Evolutionary conservation across 2,797 vertebrate species (phyloP), one percentile per base, ranked within the genome.

Genomic region (Dipus sagitta): DNA sequence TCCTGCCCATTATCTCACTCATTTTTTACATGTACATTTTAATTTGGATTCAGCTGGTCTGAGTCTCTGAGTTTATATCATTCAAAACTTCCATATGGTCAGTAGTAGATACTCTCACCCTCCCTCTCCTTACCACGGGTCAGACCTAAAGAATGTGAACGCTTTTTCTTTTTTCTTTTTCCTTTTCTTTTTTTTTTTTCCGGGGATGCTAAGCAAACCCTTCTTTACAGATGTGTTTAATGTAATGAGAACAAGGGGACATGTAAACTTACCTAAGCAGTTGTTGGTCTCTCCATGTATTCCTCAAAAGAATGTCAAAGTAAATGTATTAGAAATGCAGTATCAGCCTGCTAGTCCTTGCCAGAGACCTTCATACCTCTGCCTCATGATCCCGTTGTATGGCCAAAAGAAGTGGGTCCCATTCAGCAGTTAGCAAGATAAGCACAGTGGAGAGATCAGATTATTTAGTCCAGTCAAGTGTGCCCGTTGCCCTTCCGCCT

Each of bases 71-170:
- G 95, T 98, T 98, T 98, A 96, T 98, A 98, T 97, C 98, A 97
- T 98, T 97, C 96, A 98, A 97, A 97, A 96, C 95, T 98, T 98
- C 97, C 88, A 0, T 97, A 96, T 98, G 98, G 98, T 98, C 98
- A 98, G 98, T 98, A 98, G 97, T 96, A 96, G 94, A 97, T 96
- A 90, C 97, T 98, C 97, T 98, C 97, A 97, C 97, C 96, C 98
- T 97, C 97, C 96, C 97, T 95, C 64, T 98, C 97, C 97, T 98
- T 97, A 97, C 98, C 98, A 98, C 98, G 98, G 98, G 98, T 98
- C 98, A 99, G 97, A 98, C 99, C 99, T 99, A 98, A 98, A 99
- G 98, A 99, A 99, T 99, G 99, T 99, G 99, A 99, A 99, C 98
- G 95, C 90, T 97, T 97, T 93, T 91, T 90, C 24, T 65, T 95